Evolutionary conservation across 2,797 vertebrate genomes (phyloP).

Genomic region (Aviceda cuculoides): DNA sequence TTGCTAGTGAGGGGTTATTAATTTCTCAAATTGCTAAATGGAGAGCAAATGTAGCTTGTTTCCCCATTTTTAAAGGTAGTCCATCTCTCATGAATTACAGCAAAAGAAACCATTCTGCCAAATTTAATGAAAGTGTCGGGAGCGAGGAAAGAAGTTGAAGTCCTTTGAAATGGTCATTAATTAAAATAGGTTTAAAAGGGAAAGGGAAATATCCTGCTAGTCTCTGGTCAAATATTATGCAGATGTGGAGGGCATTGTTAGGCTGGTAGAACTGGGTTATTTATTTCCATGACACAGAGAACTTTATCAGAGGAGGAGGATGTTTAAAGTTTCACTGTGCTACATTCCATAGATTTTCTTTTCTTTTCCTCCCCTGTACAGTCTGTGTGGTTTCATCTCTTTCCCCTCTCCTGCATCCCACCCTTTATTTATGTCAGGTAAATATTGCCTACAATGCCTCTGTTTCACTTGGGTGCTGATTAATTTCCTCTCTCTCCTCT

Average conservation of each 20-base stretch:
- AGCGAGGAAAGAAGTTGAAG: not conserved
- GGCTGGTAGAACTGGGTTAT: not conserved
- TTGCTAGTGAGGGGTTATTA: not conserved
- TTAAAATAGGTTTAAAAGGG: not conserved
- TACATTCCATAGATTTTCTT: not conserved
- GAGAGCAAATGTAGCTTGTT: not conserved
- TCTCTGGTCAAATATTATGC: not conserved
- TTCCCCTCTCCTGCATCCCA: not conserved
- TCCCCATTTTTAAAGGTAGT: not conserved
- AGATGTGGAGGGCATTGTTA: not conserved
- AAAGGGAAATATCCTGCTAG: not conserved
- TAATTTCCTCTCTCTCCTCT: not conserved
- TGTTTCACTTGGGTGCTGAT: not conserved
- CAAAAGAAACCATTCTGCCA: not conserved
- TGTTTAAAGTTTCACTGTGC: not conserved
- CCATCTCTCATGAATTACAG: not conserved
- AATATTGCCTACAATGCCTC: not conserved
- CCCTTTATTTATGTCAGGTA: not conserved
- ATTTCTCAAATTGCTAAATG: not conserved
- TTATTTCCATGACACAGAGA: not conserved
- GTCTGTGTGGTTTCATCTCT: not conserved
- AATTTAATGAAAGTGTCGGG: not conserved
- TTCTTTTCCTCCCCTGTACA: fast-evolving
- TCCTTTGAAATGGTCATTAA: not conserved
- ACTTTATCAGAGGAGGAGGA: not conserved